phyloP scores from a whole-genome alignment of 2,888 invertebrate species.

The Synanthedon vespiformis region DNA sequence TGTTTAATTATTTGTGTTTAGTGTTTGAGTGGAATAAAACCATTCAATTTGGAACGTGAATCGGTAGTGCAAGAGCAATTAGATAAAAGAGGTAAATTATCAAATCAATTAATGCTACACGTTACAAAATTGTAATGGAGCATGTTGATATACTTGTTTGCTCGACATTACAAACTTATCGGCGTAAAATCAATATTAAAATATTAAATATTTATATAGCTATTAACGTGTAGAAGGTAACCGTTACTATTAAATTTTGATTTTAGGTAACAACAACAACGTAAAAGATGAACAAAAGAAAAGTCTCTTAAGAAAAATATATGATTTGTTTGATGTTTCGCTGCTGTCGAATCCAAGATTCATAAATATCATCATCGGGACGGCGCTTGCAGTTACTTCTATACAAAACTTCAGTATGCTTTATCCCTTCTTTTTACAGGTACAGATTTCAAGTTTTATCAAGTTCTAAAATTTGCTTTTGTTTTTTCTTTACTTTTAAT shows the following conservation, averaged over 20 bases:
- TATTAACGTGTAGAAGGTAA: neutral
- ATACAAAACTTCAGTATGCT: constrained; percentile 79
- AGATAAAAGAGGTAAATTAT: constrained; percentile 4
- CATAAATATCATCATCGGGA: constrained; percentile 75
- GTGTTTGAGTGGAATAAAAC: neutral
- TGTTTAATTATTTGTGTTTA: no score
- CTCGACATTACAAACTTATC: no score
- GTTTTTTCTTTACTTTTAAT: no score
- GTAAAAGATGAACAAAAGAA: constrained; percentile 14
- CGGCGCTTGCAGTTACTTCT: constrained; percentile 75
- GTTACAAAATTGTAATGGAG: constrained; percentile 1
- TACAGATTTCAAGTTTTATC: constrained; percentile 13
- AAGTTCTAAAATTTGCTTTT: no score
- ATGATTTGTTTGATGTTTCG: constrained; percentile 72
- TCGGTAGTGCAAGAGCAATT: constrained; percentile 1
- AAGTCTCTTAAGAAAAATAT: constrained; percentile 33
- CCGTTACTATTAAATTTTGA: constrained; percentile 2
- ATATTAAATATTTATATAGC: neutral
- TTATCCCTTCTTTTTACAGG: constrained; percentile 76
- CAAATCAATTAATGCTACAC: constrained; percentile 3
- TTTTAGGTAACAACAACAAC: constrained; percentile 22
- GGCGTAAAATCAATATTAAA: neutral
- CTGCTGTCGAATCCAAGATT: constrained; percentile 73
- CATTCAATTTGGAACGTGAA: neutral
- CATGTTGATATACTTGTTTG: neutral